Evolutionary conservation across 1,140 invertebrate genomes (phyloP), one percentile per base, ranked within the genome.

Genomic region (Nephila pilipes): DNA sequence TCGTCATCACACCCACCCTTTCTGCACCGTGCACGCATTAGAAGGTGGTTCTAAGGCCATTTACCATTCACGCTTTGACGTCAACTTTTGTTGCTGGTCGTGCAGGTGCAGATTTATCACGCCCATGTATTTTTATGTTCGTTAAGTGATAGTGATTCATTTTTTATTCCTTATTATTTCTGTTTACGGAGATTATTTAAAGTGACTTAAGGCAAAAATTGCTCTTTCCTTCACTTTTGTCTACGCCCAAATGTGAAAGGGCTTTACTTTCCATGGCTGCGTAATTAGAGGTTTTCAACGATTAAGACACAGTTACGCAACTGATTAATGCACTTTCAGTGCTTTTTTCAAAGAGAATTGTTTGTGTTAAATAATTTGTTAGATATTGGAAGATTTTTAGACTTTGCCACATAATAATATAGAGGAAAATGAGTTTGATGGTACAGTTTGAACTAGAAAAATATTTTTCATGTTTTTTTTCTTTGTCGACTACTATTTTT

Each of bases 121-220:
- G 69, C 69, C 29, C 54, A 79, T 63, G 38, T 57, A 83, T 90
- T 91, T 91, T 91, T 60, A 36, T 38, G 32, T 90, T 79, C 46
- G 36, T 91, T 83, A 81, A 91, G 54, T 81, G 69, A 85, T 63
- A 57, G 85, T 65, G 87, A 88, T 87, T 75, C 69, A 57, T 91
- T 91, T 91, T 91, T 91, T 85, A 63, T 91, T 79, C 55, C 58
- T 91, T 91, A 83, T 91, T 81, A 91, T 91, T 91, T 91, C 90
- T 83, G 90, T 81, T 91, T 91, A 91, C 58, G 90, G 90, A 83
- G 90, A 91, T 91, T 91, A 91, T 91, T 91, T 81, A 91, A 91
- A 81, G 58, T 79, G 57, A 83, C 32, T 91, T 75, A 81, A 75
- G 63, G 60, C 60, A 75, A 88, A 88, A 88, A 69, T 69, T 69